Conservation (phyloP, 2,113 vertebrate genomes). For the Tor tambroides region DNA sequence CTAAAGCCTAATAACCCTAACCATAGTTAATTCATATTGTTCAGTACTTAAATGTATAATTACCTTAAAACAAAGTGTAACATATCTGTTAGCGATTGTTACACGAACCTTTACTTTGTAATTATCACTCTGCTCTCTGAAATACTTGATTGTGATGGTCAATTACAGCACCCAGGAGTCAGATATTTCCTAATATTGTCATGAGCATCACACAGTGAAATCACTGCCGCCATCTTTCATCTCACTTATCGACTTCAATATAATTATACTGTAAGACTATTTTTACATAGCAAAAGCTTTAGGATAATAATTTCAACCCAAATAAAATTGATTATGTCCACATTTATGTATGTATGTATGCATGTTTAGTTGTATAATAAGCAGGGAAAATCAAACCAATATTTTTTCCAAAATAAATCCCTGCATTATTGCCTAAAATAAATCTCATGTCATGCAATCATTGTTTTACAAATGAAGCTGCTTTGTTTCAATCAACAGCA, state of each 20-base stretch:
- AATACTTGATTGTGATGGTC: background rate
- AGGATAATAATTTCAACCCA: background rate
- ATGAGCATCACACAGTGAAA: too few species aligned
- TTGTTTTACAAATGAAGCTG: background rate
- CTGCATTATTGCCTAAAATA: background rate
- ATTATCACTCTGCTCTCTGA: background rate
- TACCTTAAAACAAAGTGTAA: too few species aligned
- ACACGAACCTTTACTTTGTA: background rate
- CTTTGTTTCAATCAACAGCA: background rate
- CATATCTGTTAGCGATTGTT: background rate
- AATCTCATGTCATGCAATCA: background rate
- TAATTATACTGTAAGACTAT: background rate
- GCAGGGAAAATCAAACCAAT: background rate
- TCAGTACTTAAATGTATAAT: too few species aligned
- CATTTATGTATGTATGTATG: background rate
- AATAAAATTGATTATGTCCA: background rate
- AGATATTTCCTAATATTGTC: background rate
- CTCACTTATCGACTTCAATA: background rate
- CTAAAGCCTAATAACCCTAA: too few species aligned
- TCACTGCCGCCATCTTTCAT: background rate
- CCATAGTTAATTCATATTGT: too few species aligned
- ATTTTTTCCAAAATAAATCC: background rate
- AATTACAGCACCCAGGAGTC: background rate
- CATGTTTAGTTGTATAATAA: background rate
- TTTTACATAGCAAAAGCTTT: background rate